Base-by-base conservation (phyloP, 64 coral and sea anemone genomes). In the Platygyra sinensis region DNA sequence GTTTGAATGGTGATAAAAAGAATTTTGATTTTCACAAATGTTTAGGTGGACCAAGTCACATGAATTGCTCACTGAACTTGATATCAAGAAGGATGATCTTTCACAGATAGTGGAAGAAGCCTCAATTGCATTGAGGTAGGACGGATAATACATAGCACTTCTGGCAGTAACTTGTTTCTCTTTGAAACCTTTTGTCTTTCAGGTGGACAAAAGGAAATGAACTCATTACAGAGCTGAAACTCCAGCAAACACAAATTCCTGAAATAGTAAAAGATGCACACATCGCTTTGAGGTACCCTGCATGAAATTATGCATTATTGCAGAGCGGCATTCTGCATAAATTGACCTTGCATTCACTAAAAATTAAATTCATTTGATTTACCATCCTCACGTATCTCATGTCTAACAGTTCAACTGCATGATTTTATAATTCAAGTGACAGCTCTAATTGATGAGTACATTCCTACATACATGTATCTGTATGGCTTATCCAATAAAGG, bases 151-250 rank as follows among this genome's bases (percentile, higher is more conserved):
- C 7, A 12, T 12, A 29, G 7, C 24, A 57, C 51, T 17, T 2
- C 33, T 36, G 33, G 33, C 33, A 36, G 33, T 36, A 36, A 46
- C 38, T 25, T 8, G 6, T 5, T 64, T 17, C 18, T 30, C 18
- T 85, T 72, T 2, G 8, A 71, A 85, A 69, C 63, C 22, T 60
- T 60, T 91, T 76, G 29, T 83, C 27, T n/a, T 62, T 78, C 75
- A 93, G 94, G 94, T 96, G 94, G 94, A 96, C 81, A 42, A 93
- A 96, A 93, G 91, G 87, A 72, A 88, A 93, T 93, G 94, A 96
- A 73, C 91, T 96, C 24, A 93, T 96, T 25, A 93, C 73, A 71
- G 91, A 96, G 69, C 82, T 96, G 59, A 89, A 89, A 71, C 38
- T 96, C 77, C 83, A 77, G 72, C 89, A 75, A 87, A 72, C 89